Evolutionary conservation across 2,113 vertebrate genomes (phyloP), one percentile per base, ranked within the genome.

Genomic region (Notarius quadriscutis): DNA sequence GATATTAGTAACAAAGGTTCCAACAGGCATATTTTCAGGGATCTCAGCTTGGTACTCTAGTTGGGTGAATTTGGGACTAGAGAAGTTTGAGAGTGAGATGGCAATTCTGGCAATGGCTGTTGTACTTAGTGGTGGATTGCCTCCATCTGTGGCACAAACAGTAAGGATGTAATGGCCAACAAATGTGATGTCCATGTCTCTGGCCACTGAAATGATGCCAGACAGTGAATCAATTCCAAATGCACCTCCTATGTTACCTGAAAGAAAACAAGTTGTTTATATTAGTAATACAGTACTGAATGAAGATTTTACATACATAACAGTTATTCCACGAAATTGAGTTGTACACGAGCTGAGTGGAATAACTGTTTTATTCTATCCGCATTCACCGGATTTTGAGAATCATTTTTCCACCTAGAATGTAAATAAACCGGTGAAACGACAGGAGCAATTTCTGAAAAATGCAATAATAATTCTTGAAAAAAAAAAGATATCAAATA

Each of bases 21-120:
- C 97, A 53, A 95, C 69, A 67, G 96, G 96, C 71, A 96, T 94
- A 83, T 97, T 97, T 94, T 99, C 98, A 90, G 95, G 95, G 85
- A 99, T 95, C 92, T 99, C 98, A 0, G 97, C 96, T 90, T 97
- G 97, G 93, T 98, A 99, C 89, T 99, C 97, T 86, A 94, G 96
- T 87, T 96, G 96, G 41, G 94, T 93, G 91, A 99, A 99, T 88
- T 97, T 97, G 2, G 98, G 98, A 71, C 93, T 95, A 86, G 98
- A 98, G 87, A 97, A 96, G 90, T 98, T 96, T 4, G 98, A 97
- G 92, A 99, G 96, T 0, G 96, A 96, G 90, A 99, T 93, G 86
- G 96, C 95, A 92, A 99, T 95, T n/a, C 96, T 96, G 10, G 96
- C 97, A 7, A 97, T 96, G 51, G 97, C 94, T 4, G 97, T 97